Evolutionary conservation across 2,888 invertebrate species (phyloP), one percentile per base, ranked within the genome.

Genomic region (Craniophora ligustri): DNA sequence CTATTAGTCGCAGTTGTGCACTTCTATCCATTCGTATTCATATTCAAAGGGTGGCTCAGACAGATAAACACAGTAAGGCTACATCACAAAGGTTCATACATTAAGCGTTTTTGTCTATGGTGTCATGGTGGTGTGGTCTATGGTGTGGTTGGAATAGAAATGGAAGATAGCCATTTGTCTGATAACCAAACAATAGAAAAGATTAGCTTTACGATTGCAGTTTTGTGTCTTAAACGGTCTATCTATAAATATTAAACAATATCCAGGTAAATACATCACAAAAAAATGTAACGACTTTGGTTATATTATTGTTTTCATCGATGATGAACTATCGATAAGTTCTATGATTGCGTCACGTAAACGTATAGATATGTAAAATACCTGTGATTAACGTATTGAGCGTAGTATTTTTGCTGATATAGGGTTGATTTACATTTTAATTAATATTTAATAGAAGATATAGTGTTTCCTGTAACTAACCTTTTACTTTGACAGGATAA

Each of bases 341-440:
- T 85, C 76, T 84, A 72, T 87, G 92, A 93, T 93, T 93, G 93
- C 92, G 93, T 93, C 92, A 93, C 88, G 87, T 87, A 88, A 89
- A 86, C 81, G 82, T 85, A 85, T 84, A 86, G 81, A 73, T 86
- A 82, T 78, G 80, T 73, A 75, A 73, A 78, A 76, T 69, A 81
- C 72, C 65, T 68, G 72, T 57, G 73, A 73, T 78, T 76, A 54
- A 42, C 42, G 21, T 62, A 45, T 41, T 54, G 45, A 63, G 56
- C 67, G 67, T 74, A 65, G 63, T 50, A 13, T 62, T 66, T 31
- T 49, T 5, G 19, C 0, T 30, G 3, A 4, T 11, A 1, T 23
- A 45, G 28, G 42, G 39, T 40, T 42, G n/a, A 15, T 63, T 58
- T 50, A 36, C 34, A 28, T 42, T 39, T 36, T 32, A 26, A 54